Conservation (phyloP, 1,140 invertebrate species). For the Babylonia areolata region DNA sequence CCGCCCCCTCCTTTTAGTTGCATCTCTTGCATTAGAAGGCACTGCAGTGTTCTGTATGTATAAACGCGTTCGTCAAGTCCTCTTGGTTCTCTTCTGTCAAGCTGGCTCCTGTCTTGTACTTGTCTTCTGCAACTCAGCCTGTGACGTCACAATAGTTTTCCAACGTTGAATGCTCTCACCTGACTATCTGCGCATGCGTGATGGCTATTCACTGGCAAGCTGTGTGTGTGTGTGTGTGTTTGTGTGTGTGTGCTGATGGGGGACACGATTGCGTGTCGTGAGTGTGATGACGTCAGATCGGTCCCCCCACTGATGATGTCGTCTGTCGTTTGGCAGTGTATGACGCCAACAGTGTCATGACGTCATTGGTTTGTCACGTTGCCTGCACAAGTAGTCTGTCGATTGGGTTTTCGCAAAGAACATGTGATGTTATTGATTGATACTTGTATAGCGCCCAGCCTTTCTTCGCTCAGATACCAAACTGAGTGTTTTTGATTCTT, state of each 20-base stretch:
- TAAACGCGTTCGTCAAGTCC: no score
- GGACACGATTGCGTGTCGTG: conserved; percentile 6
- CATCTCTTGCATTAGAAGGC: no score
- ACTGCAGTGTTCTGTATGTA: no score
- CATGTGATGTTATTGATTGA: no score
- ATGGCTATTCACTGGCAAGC: conserved; percentile 15
- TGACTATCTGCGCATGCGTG: conserved; percentile 15
- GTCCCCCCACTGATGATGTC: neutral
- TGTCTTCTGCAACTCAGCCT: neutral
- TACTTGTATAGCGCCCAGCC: no score
- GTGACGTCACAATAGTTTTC: neutral
- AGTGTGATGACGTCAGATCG: conserved; percentile 14
- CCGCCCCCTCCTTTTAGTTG: no score
- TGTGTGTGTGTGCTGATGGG: neutral
- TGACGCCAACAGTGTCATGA: neutral
- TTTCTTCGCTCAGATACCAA: no score
- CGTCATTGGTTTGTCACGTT: conserved; percentile 4
- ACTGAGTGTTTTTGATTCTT: no score
- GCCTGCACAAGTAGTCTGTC: neutral
- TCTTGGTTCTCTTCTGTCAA: no score
- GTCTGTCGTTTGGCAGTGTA: neutral
- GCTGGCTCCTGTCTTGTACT: no score
- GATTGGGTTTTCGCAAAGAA: no score
- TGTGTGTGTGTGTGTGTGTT: conserved; percentile 5
- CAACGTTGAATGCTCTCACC: conserved; percentile 3